Evolutionary conservation across 2,888 invertebrate genomes (phyloP).

Genomic region (Andricus quercusramuli): DNA sequence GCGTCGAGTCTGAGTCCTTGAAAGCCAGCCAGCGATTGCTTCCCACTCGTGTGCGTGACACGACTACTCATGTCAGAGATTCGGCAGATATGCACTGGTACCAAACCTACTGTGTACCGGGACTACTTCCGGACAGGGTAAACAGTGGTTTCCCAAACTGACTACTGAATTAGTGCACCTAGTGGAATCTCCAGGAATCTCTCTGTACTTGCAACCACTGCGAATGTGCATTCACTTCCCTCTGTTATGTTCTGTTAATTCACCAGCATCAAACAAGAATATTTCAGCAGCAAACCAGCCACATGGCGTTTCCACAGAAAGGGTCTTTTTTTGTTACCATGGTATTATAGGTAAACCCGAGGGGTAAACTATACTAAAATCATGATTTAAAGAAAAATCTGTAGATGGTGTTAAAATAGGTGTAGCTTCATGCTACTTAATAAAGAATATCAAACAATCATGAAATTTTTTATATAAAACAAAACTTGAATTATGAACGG

Average conservation of each 20-base stretch:
- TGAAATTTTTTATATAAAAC: too few species aligned
- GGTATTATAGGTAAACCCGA: too few species aligned
- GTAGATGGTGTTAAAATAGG: too few species aligned
- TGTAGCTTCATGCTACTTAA: too few species aligned
- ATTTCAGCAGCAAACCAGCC: constrained; percentile 46
- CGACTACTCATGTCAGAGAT: constrained; percentile 43
- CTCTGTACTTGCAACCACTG: constrained; percentile 48
- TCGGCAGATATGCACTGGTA: constrained; percentile 39
- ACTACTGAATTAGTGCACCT: constrained; percentile 51
- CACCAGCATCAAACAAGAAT: constrained; percentile 55
- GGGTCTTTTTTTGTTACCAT: too few species aligned
- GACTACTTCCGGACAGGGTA: constrained; percentile 46
- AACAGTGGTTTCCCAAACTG: constrained; percentile 48
- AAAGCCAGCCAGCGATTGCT: constrained; percentile 33
- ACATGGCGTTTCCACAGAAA: too few species aligned
- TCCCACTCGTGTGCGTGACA: constrained; percentile 8
- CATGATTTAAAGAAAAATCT: too few species aligned
- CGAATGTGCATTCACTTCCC: constrained; percentile 51
- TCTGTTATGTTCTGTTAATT: constrained; percentile 54
- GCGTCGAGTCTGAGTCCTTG: constrained; percentile 8
- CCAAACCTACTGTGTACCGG: neutral
- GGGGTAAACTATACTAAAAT: too few species aligned
- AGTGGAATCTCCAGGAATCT: constrained; percentile 48
- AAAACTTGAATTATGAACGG: too few species aligned
- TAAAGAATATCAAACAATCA: too few species aligned